Conservation (phyloP, 2,797 vertebrate species). For the Staurois parvus region DNA sequence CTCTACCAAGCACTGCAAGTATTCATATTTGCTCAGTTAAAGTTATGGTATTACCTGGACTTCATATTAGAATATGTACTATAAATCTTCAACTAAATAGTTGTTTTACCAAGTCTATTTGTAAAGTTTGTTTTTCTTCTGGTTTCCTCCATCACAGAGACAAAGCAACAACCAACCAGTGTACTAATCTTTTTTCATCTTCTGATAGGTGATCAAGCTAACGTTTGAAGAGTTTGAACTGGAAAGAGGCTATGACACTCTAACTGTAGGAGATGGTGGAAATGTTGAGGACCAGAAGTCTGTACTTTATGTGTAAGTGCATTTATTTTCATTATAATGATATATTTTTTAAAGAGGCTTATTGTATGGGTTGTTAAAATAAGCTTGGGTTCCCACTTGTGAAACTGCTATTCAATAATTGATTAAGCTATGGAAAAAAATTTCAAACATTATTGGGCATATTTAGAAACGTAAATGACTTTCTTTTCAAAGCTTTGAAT, state of each 20-base stretch:
- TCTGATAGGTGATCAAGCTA: constrained; percentile 93
- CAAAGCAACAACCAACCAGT: background rate
- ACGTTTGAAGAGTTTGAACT: constrained; percentile 98
- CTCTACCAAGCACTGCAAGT: background rate
- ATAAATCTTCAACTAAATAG: background rate
- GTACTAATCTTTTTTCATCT: constrained; percentile 48
- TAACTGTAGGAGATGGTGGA: constrained; percentile 93
- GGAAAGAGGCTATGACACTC: constrained; percentile 95
- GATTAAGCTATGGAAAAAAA: too few species aligned
- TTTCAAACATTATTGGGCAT: too few species aligned
- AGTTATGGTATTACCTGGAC: background rate
- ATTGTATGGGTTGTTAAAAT: too few species aligned
- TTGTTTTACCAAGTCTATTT: background rate
- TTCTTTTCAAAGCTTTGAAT: too few species aligned
- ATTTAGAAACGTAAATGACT: too few species aligned
- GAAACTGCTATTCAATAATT: too few species aligned
- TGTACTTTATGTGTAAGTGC: constrained; percentile 95
- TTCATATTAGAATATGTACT: background rate
- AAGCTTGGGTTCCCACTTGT: too few species aligned
- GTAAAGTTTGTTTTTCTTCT: background rate
- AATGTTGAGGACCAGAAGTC: constrained; percentile 96
- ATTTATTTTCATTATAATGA: background rate
- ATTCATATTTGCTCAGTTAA: background rate
- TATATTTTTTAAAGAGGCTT: background rate
- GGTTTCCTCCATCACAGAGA: background rate